A percentile compares a stretch with the other conserved stretches of the same genome.
Evolutionary conservation across 1,140 invertebrate species (phyloP).

Genomic region (Subanguina moxae): DNA sequence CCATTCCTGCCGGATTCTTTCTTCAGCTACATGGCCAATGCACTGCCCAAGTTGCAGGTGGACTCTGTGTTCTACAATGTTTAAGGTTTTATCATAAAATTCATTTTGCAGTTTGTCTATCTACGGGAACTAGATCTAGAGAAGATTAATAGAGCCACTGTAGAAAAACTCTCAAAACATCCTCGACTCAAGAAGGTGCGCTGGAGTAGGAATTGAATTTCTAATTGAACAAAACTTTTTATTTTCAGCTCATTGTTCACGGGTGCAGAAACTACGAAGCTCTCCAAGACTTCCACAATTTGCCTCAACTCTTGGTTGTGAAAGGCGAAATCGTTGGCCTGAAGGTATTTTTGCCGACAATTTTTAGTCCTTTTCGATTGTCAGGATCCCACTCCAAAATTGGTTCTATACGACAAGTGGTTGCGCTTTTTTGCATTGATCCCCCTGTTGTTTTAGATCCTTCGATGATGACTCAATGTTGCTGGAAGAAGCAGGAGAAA

Average conservation of each 20-base stretch:
- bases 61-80: neutral
- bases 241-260: conserved; percentile 50
- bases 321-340: conserved; percentile 51
- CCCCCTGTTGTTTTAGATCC: conserved; percentile 2
- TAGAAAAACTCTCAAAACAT: conserved; percentile 51
- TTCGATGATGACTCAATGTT: too few species aligned
- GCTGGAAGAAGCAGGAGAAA: too few species aligned
- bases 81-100: neutral
- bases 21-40: conserved; percentile 53
- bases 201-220: neutral
- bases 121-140: conserved; percentile 57
- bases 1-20: conserved; percentile 54
- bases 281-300: conserved; percentile 51
- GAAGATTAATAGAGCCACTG: conserved; percentile 58
- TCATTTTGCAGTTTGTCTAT: conserved; percentile 52
- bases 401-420: too few species aligned
- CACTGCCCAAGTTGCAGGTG: conserved; percentile 53
- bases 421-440: neutral
- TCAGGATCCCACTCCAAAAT: neutral
- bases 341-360: conserved; percentile 24
- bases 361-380: neutral
- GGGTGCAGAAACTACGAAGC: conserved; percentile 57
- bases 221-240: neutral
- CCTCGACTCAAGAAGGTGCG: conserved; percentile 45
- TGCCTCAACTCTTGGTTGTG: conserved; percentile 57